Base-by-base conservation (phyloP, 1,140 invertebrate species). In the Brachionus angularis region DNA sequence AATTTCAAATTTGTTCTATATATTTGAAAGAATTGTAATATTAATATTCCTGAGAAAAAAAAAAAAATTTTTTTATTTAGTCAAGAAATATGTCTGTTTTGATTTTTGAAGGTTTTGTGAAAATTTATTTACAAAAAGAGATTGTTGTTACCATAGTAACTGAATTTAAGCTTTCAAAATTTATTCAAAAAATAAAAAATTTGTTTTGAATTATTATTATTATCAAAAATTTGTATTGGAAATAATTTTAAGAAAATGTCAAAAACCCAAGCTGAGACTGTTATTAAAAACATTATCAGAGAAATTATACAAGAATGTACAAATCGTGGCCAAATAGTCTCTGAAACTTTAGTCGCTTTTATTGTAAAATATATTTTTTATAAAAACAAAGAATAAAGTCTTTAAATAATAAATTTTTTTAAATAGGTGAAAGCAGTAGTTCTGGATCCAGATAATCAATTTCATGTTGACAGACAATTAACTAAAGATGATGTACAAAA, bases 401-500 rank as follows among this genome's bases (percentile, higher is more conserved):
- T 72, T 18, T 39, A 18, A 33, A n/a, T 27, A 29, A 33, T 18
- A 50, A n/a, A 50, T 70, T 42, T 5, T 10, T 67, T 55, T 67
- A 16, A 73, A 44, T 53, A 81, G 80, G 80, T 82, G 4, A 82
- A 82, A 76, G 81, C 81, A 36, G 80, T 81, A 14, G 81, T 82
- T 5, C 73, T 82, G 16, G 78, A 82, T 74, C 81, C 81, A 71
- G 72, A 74, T 23, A 81, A 81, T 77, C 78, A 81, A 52, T 82
- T 82, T 73, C 80, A 81, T 76, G 79, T 81, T 23, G 80, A 82
- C 64, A 73, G 79, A 53, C 80, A 78, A 31, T 71, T 82, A 4
- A 82, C 80, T 7, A 82, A 81, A 74, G 80, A 82, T 76, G 80
- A 81, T 77, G 80, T 82, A 29, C 80, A 82, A 70, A 80, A 80